Base-by-base conservation (phyloP, 2,113 vertebrate genomes). In the Cathartes aura region DNA sequence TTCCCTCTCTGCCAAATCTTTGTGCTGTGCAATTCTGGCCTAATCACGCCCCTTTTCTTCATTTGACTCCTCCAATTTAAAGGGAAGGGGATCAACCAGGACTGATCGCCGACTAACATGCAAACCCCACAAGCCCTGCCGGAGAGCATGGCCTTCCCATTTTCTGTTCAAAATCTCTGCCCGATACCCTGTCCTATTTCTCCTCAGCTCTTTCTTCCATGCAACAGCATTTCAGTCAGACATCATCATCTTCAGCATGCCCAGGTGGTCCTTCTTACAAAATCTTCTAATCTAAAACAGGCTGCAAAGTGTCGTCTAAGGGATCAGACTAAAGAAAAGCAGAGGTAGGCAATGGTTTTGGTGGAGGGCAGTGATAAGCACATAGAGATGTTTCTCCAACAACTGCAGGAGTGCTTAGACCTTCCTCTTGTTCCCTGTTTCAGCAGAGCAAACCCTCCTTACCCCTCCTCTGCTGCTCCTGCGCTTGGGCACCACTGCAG, bases 21-120 rank as follows among this genome's bases (percentile, higher is more conserved):
- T 52, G 29, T 64, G 36, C 52, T 72, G 27, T 24, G 21, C 19
- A 95, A 1, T 87, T 87, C 29, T 79, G 66, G 24, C 30, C 16
- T 50, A 68, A 45, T 52, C 3, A 26, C 2, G 2, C 4, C 1
- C 1, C 3, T 81, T 66, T 78, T 87, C 52, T 66, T 76, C 55
- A 84, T 9, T 8, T 58, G 80, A 78, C 12, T 63, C 26, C 22
- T 30, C 26, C 19, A 64, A 0, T 52, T 50, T 50, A 50, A 58
- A 73, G 30, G 36, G 45, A 73, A 81, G 34, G 30, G 1, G 0
- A 40, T 58, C 0, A 0, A 12, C 17, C 68, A 78, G 52, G 24
- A 29, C 30, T 24, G 38, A 78, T 29, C 16, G 3, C 24, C 0
- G 0, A 43, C 23, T 45, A 47, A 22, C 0, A 0, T 13, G 27